A percentile compares a stretch with the other conserved stretches of the same genome.
Conservation (phyloP, 1,140 invertebrate genomes). For the Diachasmimorpha longicaudata region DNA sequence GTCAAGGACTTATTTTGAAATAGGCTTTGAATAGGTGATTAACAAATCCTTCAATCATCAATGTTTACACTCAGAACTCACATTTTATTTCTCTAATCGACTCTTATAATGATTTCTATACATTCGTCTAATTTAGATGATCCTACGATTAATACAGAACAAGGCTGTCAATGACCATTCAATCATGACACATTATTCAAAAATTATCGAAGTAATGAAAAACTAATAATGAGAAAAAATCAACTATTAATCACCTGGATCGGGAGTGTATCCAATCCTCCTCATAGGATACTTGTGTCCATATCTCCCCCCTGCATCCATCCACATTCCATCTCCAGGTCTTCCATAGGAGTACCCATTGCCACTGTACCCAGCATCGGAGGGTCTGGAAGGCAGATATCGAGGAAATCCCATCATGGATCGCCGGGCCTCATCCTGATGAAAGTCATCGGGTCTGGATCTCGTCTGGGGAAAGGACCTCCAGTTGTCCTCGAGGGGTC, state of each 20-base stretch:
- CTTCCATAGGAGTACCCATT: constrained; percentile 23
- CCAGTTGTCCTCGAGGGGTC: constrained; percentile 1
- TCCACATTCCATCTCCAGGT: neutral
- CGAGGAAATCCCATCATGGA: constrained; percentile 11
- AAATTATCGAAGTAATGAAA: too few relatives aligned
- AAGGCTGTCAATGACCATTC: too few relatives aligned
- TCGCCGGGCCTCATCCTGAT: constrained; percentile 2
- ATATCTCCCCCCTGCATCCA: neutral
- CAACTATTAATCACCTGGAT: constrained; percentile 31
- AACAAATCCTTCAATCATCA: neutral
- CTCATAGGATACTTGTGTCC: constrained; percentile 31
- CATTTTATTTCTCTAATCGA: neutral
- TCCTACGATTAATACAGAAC: too few relatives aligned
- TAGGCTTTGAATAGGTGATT: neutral
- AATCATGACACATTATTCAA: too few relatives aligned
- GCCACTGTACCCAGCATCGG: constrained; percentile 18
- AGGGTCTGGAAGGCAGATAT: constrained; percentile 35
- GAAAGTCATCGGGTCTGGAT: constrained; percentile 4
- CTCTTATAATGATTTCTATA: too few relatives aligned
- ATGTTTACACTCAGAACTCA: too few relatives aligned
- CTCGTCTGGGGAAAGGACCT: neutral
- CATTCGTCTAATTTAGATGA: too few relatives aligned
- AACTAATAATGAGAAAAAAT: too few relatives aligned
- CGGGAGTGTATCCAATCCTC: constrained; percentile 25
- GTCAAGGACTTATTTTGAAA: too few relatives aligned